A percentile compares a stretch with the other conserved stretches of the same genome.
These are phyloP conservation scores for Dendroctonus ponderosae DNA, from an alignment of 1,140 invertebrate genomes.

Conservation along the genomic window DNA sequence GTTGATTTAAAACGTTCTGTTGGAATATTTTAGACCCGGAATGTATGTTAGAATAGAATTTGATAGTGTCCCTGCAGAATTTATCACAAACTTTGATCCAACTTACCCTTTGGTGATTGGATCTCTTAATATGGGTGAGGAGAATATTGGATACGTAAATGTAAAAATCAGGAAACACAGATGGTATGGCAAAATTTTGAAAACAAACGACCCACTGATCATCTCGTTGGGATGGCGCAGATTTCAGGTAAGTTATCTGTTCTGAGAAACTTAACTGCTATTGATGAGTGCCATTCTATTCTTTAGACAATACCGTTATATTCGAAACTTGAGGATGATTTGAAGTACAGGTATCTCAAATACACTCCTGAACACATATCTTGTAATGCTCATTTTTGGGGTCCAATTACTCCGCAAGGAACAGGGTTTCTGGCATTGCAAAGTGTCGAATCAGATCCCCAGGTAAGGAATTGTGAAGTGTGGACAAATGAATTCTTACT, in stretches of 20 bases:
- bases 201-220: constrained; percentile 93
- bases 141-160: constrained; percentile 92
- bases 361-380: constrained; percentile 97
- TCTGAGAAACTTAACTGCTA: neutral
- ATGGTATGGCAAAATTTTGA: constrained; percentile 95
- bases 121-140: constrained; percentile 87
- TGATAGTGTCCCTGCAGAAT: constrained; percentile 81
- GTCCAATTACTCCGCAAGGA: constrained; percentile 92
- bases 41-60: constrained; percentile 93
- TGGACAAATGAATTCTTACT: neutral
- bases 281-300: neutral
- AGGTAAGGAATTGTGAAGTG: constrained; percentile 28
- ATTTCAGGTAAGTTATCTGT: constrained; percentile 65
- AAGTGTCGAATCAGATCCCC: constrained; percentile 57
- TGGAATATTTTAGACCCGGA: constrained; percentile 65
- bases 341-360: constrained; percentile 82
- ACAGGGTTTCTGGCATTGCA: constrained; percentile 93
- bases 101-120: constrained; percentile 91
- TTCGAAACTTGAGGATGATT: constrained; percentile 95
- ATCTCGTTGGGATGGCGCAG: constrained; percentile 96
- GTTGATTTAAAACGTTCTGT: too few relatives aligned
- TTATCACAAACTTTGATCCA: constrained; percentile 91
- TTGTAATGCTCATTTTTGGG: constrained; percentile 96
- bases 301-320: constrained; percentile 81
- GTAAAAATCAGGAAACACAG: constrained; percentile 94